A percentile compares a stretch with the other conserved stretches of the same genome.
phyloP scores from a whole-genome alignment of 1,140 invertebrate species.

The Drosophila nannoptera region DNA sequence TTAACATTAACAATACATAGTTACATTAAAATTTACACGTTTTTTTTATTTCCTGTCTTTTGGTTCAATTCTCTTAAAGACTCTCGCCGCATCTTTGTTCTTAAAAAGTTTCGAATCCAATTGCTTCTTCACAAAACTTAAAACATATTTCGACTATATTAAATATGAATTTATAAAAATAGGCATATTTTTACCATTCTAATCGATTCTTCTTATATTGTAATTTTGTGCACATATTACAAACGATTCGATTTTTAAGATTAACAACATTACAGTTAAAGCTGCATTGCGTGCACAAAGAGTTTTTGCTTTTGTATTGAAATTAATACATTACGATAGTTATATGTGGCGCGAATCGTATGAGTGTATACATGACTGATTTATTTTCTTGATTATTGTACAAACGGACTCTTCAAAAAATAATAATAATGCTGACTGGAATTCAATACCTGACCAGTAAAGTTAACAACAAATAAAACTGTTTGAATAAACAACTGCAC shows the following conservation, averaged over 20 bases:
- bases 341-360: conserved; percentile 9
- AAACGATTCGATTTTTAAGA: conserved; percentile 3
- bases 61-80: conserved; percentile 11
- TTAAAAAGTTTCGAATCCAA: conserved; percentile 7
- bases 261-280: conserved; percentile 47
- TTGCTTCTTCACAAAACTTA: conserved; percentile 19
- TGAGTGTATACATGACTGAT: conserved; percentile 15
- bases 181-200: conserved; percentile 43
- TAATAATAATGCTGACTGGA: conserved; percentile 22
- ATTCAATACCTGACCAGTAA: conserved; percentile 2
- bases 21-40: conserved; percentile 61
- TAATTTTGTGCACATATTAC: conserved; percentile 58
- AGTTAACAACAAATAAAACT: conserved; percentile 8
- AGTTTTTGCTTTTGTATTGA: neutral
- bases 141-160: conserved; percentile 38
- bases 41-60: conserved; percentile 15
- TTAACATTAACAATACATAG: conserved; percentile 67
- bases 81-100: neutral
- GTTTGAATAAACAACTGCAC: conserved; percentile 54
- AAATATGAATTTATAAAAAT: conserved; percentile 74
- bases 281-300: conserved; percentile 53
- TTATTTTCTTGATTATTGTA: conserved; percentile 43
- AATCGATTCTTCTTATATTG: conserved; percentile 5
- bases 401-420: conserved; percentile 36
- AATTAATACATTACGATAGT: conserved; percentile 34